Base-by-base conservation (phyloP, 2,888 invertebrate species). In the Trachelus stipa region DNA sequence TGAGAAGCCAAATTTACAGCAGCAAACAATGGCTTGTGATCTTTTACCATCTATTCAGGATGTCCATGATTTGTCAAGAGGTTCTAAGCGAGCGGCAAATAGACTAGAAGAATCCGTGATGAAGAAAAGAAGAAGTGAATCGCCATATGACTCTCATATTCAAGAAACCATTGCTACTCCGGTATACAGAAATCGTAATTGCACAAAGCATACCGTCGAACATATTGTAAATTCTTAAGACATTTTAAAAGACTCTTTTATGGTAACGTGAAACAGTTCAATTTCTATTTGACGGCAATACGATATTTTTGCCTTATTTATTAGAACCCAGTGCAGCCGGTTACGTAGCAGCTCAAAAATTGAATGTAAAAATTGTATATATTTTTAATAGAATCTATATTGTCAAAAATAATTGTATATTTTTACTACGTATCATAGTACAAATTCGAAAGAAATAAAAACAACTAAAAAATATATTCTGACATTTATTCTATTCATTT, bases 201-300 rank as follows among this genome's bases (percentile, higher is more conserved):
- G 90, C 74, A 90, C 90, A 30, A 90, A 91, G 75, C 90, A 91
- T 79, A 90, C 91, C 30, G 91, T 91, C 11, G 91, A 91, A 4
- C 86, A 87, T 78, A 91, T 91, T 73, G 91, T 91, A n/a, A 91
- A 91, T 81, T 91, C 90, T 37, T 91, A 89, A 83, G n/a, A 71
- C 12, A 34, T 3, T 31, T 31, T 56, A 0, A 0, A 23, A 56
- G 23, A 23, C 56, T 56, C 9, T 56, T 15, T 40, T 40, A 9
- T 9, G 23, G 23, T 23, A 23, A 56, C 23, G 23, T 23, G 23
- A 56, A 23, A 56, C 40, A 56, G 40, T 40, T 40, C 0, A 37
- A 37, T 37, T 40, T 23, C 2, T 23, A 56, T 56, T 56, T 56
- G 0, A 2, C 56, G 56, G 23, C 56, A 23, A 23, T 56, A 23